phyloP scores from a whole-genome alignment of 2,113 vertebrate genomes.

The Zingel zingel region DNA sequence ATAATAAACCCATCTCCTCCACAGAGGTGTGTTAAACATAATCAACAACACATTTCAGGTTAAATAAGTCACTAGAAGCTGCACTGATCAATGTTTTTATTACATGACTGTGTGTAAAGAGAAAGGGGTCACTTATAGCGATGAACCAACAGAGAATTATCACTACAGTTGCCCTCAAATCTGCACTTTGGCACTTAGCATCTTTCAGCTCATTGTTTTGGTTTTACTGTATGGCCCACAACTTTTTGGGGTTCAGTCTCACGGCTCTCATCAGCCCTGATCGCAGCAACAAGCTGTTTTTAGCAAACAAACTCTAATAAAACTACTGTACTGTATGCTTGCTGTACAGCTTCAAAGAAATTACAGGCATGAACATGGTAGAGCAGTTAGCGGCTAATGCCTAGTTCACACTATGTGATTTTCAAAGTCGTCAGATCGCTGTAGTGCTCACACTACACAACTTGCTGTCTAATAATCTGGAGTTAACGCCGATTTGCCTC shows the following conservation, averaged over 20 bases:
- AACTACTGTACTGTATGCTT: no score
- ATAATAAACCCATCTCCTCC: neutral
- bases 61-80: neutral
- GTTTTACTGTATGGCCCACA: neutral
- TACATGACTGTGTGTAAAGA: neutral
- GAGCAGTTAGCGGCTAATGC: no score
- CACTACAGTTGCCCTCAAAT: neutral
- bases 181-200: neutral
- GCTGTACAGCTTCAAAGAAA: no score
- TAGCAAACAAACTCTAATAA: neutral
- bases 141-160: neutral
- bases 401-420: no score
- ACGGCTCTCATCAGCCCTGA: neutral
- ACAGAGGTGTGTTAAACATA: neutral
- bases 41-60: conserved; percentile 9
- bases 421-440: no score
- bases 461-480: no score
- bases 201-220: conserved; percentile 10
- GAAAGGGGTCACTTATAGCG: neutral
- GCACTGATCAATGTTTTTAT: neutral
- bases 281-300: neutral
- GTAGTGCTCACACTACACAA: no score
- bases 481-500: no score
- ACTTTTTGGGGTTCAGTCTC: neutral
- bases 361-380: no score